Percentiles rank a stretch among this genome's conserved stretches.
These are phyloP conservation scores for Mus spicilegus DNA, from an alignment of 2,113 vertebrate species.

Conservation along the genomic window DNA sequence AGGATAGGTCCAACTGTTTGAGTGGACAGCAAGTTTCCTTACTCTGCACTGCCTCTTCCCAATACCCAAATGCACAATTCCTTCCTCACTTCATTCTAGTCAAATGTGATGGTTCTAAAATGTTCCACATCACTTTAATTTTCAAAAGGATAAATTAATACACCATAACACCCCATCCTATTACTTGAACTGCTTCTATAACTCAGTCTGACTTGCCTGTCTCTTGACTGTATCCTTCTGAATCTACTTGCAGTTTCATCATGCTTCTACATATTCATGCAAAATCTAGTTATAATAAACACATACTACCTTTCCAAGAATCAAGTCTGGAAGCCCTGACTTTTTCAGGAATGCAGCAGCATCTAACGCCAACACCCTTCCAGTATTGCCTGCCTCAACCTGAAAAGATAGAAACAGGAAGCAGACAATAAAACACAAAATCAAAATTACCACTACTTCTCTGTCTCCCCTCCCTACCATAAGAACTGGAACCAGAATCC, in stretches of 20 bases:
- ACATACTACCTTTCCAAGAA: conserved; percentile 94
- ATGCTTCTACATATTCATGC: not conserved
- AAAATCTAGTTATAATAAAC: conserved; percentile 38
- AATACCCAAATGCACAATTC: conserved; percentile 61
- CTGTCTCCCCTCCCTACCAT: conserved; percentile 27
- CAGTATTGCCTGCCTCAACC: conserved; percentile 94
- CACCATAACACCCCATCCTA: not conserved
- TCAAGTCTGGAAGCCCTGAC: conserved; percentile 95
- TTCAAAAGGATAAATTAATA: conserved; percentile 45
- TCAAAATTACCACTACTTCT: conserved; percentile 54
- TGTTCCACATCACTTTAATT: conserved; percentile 42
- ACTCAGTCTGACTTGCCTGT: conserved; percentile 34
- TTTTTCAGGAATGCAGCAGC: conserved; percentile 97
- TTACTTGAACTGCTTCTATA: conserved; percentile 37
- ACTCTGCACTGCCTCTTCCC: conserved; percentile 40
- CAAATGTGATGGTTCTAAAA: conserved; percentile 65
- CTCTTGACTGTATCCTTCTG: conserved; percentile 33
- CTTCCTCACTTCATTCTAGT: conserved; percentile 64
- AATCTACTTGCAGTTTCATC: conserved; percentile 36
- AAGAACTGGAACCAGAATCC: conserved; percentile 33
- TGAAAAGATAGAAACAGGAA: conserved; percentile 80
- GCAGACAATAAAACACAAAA: conserved; percentile 33
- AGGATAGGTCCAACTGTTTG: conserved; percentile 21
- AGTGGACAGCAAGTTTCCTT: conserved; percentile 64
- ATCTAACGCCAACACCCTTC: conserved; percentile 94